Conservation (phyloP, 2,113 vertebrate genomes). For the Seriola rivoliana region DNA sequence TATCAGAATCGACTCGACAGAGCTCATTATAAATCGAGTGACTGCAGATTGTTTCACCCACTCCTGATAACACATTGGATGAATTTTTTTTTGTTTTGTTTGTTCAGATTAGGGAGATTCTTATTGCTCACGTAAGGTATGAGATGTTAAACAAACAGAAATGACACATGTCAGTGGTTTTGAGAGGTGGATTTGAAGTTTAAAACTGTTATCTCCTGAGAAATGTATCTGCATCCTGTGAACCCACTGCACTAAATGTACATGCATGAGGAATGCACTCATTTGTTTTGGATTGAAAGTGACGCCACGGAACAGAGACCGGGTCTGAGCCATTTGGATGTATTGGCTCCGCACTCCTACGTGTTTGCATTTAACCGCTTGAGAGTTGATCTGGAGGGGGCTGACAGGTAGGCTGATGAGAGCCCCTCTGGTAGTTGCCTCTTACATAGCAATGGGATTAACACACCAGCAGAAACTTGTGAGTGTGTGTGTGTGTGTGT, state of each 20-base stretch:
- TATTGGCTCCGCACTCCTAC: constrained; percentile 22
- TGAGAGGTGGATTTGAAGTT: background rate
- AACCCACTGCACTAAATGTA: constrained; percentile 4
- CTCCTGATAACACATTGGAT: constrained; percentile 15
- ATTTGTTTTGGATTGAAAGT: constrained; percentile 56
- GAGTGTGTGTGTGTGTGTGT: constrained; percentile 9
- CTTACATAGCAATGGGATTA: constrained; percentile 65
- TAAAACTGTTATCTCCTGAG: constrained; percentile 27
- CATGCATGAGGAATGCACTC: constrained; percentile 24
- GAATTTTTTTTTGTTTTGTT: background rate
- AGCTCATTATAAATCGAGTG: constrained; percentile 43
- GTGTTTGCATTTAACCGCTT: constrained; percentile 42
- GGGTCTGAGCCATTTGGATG: constrained; percentile 23
- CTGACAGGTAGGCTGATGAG: constrained; percentile 69
- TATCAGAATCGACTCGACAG: constrained; percentile 26
- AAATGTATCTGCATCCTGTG: constrained; percentile 30
- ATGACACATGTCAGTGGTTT: constrained; percentile 19
- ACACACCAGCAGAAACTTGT: constrained; percentile 24
- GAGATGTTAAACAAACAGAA: constrained; percentile 43
- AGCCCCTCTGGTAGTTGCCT: constrained; percentile 41
- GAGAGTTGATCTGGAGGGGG: constrained; percentile 57
- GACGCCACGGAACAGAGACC: constrained; percentile 25
- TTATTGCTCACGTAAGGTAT: constrained; percentile 7
- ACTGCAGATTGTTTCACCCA: constrained; percentile 36
- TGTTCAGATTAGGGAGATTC: constrained; percentile 7